Conservation (phyloP, 2,797 vertebrate genomes). For the Hybognathus amarus region DNA sequence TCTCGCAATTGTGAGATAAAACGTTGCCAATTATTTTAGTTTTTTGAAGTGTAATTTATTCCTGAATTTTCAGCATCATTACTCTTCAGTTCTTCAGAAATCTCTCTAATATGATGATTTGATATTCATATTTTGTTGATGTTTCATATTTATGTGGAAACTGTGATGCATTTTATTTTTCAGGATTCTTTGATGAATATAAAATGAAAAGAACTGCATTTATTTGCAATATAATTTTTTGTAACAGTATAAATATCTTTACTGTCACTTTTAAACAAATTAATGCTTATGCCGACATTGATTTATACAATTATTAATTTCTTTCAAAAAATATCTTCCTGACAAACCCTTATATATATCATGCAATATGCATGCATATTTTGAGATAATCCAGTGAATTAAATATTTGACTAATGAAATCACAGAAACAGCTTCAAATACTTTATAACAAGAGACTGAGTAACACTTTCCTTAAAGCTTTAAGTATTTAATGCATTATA, state of each 20-base stretch:
- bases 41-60: neutral
- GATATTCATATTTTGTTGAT: no score
- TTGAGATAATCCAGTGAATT: neutral
- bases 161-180: neutral
- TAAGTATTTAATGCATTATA: neutral
- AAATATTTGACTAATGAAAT: neutral
- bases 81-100: no score
- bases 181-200: neutral
- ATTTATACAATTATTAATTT: neutral
- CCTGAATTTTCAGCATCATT: no score
- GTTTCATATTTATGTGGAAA: no score
- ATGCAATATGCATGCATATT: no score
- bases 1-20: no score
- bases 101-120: no score
- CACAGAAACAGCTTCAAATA: neutral
- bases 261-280: neutral
- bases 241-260: neutral
- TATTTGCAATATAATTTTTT: neutral
- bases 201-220: neutral
- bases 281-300: neutral
- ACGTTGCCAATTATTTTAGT: no score
- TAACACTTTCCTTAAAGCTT: neutral
- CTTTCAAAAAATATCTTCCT: neutral
- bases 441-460: neutral
- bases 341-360: no score